Evolutionary conservation across 1,140 invertebrate genomes (phyloP).

Genomic region (Aplysia californica): DNA sequence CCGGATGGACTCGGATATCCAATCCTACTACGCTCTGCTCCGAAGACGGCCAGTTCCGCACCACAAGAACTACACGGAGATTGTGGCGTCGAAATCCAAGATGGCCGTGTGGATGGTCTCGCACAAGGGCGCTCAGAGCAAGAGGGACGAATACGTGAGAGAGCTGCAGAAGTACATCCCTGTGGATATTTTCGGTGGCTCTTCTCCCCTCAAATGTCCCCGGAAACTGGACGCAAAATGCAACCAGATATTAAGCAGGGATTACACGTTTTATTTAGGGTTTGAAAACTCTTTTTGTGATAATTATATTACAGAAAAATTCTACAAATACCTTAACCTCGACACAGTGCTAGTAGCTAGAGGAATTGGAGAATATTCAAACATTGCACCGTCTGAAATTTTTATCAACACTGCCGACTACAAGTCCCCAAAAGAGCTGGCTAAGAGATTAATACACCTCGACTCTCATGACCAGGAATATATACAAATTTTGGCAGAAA

Average conservation of each 20-base stretch:
- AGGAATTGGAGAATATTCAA: slow-evolving; percentile 67
- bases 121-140: slow-evolving; percentile 71
- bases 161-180: slow-evolving; percentile 70
- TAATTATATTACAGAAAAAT: slow-evolving; percentile 64
- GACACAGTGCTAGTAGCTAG: slow-evolving; percentile 88
- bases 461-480: slow-evolving; percentile 31
- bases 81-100: slow-evolving; percentile 33
- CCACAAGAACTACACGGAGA: slow-evolving; percentile 21
- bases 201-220: slow-evolving; percentile 48
- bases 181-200: slow-evolving; percentile 76
- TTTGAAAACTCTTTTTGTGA: slow-evolving; percentile 72
- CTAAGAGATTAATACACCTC: slow-evolving; percentile 33
- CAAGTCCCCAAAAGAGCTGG: slow-evolving; percentile 27
- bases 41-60: background rate
- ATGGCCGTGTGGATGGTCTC: slow-evolving; percentile 74
- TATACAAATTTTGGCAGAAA: slow-evolving; percentile 12
- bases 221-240: background rate
- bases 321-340: slow-evolving; percentile 61
- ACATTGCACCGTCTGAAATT: background rate
- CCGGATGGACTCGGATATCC: no score
- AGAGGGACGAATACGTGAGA: slow-evolving; percentile 70
- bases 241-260: slow-evolving; percentile 78
- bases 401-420: slow-evolving; percentile 34
- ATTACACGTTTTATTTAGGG: slow-evolving; percentile 96
- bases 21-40: background rate